Conservation (phyloP, 1,140 invertebrate genomes). For the Gonioctena quinquepunctata region DNA sequence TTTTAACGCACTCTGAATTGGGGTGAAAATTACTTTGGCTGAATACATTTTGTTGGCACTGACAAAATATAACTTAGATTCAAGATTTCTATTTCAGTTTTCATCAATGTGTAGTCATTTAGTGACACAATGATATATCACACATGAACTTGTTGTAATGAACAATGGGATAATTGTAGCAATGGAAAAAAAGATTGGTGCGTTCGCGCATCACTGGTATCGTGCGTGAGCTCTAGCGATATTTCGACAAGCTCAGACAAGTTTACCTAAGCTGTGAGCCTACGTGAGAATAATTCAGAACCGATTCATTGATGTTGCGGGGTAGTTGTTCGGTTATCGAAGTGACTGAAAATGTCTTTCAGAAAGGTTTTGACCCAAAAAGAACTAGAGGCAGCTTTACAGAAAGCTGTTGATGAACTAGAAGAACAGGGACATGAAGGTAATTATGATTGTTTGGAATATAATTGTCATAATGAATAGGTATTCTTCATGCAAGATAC, state of each 20-base stretch:
- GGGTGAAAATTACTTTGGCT: slow-evolving; percentile 3
- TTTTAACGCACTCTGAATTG: background rate
- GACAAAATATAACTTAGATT: background rate
- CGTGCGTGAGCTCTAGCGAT: background rate
- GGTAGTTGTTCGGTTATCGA: slow-evolving; percentile 9
- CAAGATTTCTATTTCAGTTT: background rate
- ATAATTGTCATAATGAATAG: background rate
- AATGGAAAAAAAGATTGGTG: slow-evolving; percentile 9
- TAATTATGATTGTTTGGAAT: slow-evolving; percentile 4
- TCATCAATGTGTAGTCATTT: slow-evolving; percentile 7
- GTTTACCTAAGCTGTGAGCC: background rate
- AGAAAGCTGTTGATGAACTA: slow-evolving; percentile 16
- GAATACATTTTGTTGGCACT: background rate
- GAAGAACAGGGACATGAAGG: slow-evolving; percentile 8
- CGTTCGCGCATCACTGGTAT: slow-evolving; percentile 7
- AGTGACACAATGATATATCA: slow-evolving; percentile 1
- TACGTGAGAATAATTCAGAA: slow-evolving; percentile 17
- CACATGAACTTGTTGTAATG: background rate
- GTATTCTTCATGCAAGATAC: slow-evolving; percentile 2
- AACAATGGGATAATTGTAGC: background rate
- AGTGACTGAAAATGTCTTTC: slow-evolving; percentile 12
- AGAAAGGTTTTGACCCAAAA: slow-evolving; percentile 18
- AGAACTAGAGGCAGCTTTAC: slow-evolving; percentile 23
- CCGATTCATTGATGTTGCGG: slow-evolving; percentile 18
- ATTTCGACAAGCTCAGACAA: slow-evolving; percentile 10